Conservation (phyloP, 2,797 vertebrate species). For the Ficedula albicollis region DNA sequence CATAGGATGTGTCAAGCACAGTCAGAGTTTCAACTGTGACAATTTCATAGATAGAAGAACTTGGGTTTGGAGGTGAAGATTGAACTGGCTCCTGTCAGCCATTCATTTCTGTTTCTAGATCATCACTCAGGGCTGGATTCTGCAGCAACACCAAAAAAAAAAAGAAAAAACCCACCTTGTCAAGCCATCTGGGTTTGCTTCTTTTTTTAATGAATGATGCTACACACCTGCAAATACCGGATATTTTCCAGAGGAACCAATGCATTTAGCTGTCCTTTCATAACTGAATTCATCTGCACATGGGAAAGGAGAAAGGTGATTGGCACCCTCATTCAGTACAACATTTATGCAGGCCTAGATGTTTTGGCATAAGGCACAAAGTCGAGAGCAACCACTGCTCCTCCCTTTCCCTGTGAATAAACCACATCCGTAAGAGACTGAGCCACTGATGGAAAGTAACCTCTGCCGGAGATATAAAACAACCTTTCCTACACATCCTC, state of each 20-base stretch:
- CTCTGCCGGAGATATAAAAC: neutral
- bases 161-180: neutral
- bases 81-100: neutral
- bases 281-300: neutral
- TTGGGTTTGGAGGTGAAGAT: neutral
- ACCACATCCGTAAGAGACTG: neutral
- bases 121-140: neutral
- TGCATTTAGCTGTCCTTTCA: neutral
- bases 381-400: neutral
- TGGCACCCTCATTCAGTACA: neutral
- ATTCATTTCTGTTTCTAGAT: conserved; percentile 10
- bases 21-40: neutral
- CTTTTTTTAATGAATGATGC: neutral
- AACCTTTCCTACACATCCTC: neutral
- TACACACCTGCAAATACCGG: neutral
- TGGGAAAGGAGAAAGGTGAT: neutral
- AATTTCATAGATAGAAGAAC: neutral
- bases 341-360: neutral
- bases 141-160: neutral
- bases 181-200: neutral
- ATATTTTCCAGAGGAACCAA: neutral
- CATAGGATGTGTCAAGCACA: neutral
- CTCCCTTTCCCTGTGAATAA: neutral
- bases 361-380: neutral
- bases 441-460: neutral